Evolutionary conservation across 2,113 vertebrate species (phyloP).

Genomic region (Anas platyrhynchos): DNA sequence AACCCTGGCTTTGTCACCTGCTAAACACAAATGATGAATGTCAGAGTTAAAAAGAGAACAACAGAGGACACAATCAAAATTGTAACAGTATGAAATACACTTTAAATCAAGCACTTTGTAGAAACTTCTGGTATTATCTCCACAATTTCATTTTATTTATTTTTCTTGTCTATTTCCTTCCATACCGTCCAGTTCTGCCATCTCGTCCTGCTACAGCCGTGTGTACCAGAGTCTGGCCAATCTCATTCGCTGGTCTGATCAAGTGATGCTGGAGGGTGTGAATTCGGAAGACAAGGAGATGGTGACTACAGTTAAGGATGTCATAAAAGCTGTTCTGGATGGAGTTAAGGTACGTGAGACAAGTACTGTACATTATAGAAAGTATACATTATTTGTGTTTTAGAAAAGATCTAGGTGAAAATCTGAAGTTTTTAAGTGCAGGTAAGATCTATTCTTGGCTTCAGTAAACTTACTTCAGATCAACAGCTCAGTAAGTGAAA

Average conservation of each 20-base stretch:
- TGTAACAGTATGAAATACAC: not conserved
- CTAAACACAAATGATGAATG: not conserved
- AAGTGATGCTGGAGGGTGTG: slow-evolving; percentile 96
- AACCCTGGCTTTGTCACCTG: not conserved
- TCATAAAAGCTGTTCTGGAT: slow-evolving; percentile 97
- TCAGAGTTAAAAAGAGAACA: not conserved
- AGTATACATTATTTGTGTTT: not conserved
- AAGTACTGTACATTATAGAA: not conserved
- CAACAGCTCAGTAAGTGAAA: accelerated
- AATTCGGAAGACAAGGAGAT: slow-evolving; percentile 95
- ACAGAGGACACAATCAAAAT: not conserved
- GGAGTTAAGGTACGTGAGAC: slow-evolving; percentile 89
- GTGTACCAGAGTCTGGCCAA: slow-evolving; percentile 98
- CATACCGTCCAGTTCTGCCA: slow-evolving; percentile 82
- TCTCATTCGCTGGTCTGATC: slow-evolving; percentile 97
- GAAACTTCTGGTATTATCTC: not conserved
- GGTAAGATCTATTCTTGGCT: not conserved
- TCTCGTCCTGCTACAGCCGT: slow-evolving; percentile 94
- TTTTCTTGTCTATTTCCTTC: not conserved
- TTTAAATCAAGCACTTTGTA: not conserved
- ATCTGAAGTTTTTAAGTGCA: not conserved
- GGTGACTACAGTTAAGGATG: slow-evolving; percentile 88
- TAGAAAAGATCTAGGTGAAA: not conserved
- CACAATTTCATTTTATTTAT: not conserved
- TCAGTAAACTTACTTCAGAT: not conserved